Evolutionary conservation across 2,797 vertebrate species (phyloP), one percentile per base, ranked within the genome.

Genomic region (Anguilla obscura): DNA sequence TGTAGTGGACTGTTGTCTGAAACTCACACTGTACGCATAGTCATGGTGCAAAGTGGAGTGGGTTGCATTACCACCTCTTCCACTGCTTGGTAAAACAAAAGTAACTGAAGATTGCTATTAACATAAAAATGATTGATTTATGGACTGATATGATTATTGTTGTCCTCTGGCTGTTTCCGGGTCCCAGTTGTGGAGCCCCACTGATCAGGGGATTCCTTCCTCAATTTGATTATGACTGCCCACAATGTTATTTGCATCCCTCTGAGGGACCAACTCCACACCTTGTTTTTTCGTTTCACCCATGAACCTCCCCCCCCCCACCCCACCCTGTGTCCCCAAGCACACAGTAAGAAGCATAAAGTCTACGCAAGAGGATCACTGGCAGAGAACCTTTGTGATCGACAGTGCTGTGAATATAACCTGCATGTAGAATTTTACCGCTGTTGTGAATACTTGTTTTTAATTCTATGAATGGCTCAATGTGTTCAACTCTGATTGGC

Each of bases 211-310:
- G 71, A 76, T 79, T 79, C 74, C 36, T 40, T 45, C 10, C 36
- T 30, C 3, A 45, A 40, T 40, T 79, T 5, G 16, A 79, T 79
- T 45, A 33, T 4, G 14, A 18, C 74, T 79, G 36, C 30, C 74
- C 74, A 45, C 27, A 79, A 79, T 21, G 14, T 7, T 45, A 14
- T 79, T 79, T 14, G 6, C 36, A 82, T 82, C 79, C 79, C 79
- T 24, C 79, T n/a, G 21, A 82, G 79, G 79, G 79, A 82, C 79
- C 79, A 82, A 82, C 45, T 82, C 40, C 45, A 82, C 45, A 48
- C 16, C 33, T 30, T 16, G 12, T 30, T 76, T 24, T 24, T 10
- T 45, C 24, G 21, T 48, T 50, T 48, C 36, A 80, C 76, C 76
- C 36, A 45, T 45, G 76, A 8, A 74, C 30, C 7, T 1, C 50